A percentile compares a stretch with the other conserved stretches of the same genome.
phyloP scores from a whole-genome alignment of 2,113 vertebrate genomes.

The Podarcis muralis region DNA sequence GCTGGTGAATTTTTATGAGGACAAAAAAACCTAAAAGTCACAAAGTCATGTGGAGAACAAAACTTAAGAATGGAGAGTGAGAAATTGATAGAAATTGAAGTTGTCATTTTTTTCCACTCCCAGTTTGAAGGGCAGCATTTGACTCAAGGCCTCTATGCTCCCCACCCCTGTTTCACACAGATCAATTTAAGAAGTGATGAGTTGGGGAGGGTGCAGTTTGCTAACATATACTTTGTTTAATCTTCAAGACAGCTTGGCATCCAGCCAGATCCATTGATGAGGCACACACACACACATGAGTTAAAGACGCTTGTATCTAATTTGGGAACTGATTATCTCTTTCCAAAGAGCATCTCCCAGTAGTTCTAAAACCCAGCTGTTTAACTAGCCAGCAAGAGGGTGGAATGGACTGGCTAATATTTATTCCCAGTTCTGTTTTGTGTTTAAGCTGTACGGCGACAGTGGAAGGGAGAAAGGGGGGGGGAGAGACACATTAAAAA shows the following conservation, averaged over 20 bases:
- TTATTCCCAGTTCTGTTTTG: conserved; percentile 38
- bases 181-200: not conserved
- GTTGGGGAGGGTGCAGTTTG: not conserved
- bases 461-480: not conserved
- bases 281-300: not conserved
- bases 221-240: not conserved
- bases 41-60: too few species aligned
- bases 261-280: not conserved
- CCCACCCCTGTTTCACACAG: not conserved
- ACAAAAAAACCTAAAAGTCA: too few species aligned
- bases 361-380: conserved; percentile 52
- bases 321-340: conserved; percentile 38
- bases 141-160: too few species aligned
- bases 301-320: conserved; percentile 20
- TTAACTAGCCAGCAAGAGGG: conserved; percentile 49
- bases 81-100: too few species aligned
- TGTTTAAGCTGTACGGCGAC: conserved; percentile 36
- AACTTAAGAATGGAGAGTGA: too few species aligned
- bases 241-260: not conserved
- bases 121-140: too few species aligned
- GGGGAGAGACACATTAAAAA: not conserved
- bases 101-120: too few species aligned
- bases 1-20: too few species aligned
- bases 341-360: conserved; percentile 48
- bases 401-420: conserved; percentile 21